Evolutionary conservation across 1,140 invertebrate genomes (phyloP).

Genomic region (Mesaphorura yosii): DNA sequence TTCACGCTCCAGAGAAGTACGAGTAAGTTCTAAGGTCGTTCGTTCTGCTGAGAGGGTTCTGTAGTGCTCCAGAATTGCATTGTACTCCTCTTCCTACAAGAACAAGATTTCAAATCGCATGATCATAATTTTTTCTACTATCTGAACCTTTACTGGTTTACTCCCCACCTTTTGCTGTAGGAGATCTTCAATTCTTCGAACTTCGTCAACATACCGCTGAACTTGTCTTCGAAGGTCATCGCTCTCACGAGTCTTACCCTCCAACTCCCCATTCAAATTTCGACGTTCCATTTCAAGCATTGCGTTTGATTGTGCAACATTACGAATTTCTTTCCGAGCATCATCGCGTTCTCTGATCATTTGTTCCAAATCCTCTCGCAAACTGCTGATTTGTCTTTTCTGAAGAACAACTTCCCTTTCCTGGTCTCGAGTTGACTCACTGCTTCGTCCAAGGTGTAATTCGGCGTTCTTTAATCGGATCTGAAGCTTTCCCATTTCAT

Average conservation of each 20-base stretch:
- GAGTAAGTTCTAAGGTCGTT: constrained; percentile 14
- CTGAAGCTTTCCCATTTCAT: too few relatives aligned
- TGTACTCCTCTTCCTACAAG: constrained; percentile 29
- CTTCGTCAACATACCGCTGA: constrained; percentile 30
- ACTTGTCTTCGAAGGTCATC: constrained; percentile 24
- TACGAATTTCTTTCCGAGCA: constrained; percentile 15
- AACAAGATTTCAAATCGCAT: too few relatives aligned
- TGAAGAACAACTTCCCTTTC: too few relatives aligned
- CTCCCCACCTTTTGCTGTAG: constrained; percentile 25
- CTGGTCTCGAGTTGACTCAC: too few relatives aligned
- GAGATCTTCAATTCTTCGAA: constrained; percentile 26
- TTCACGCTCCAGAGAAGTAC: constrained; percentile 21
- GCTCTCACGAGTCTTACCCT: constrained; percentile 14
- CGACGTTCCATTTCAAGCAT: constrained; percentile 16
- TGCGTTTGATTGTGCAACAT: neutral
- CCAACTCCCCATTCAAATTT: constrained; percentile 16
- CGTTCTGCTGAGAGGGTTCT: constrained; percentile 16
- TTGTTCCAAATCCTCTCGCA: constrained; percentile 22
- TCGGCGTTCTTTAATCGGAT: too few relatives aligned
- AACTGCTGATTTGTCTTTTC: constrained; percentile 8
- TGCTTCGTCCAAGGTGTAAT: too few relatives aligned
- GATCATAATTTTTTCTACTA: neutral
- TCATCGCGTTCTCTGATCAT: constrained; percentile 20
- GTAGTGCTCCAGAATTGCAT: constrained; percentile 26
- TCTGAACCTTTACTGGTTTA: too few relatives aligned